Conservation (phyloP, 2,797 vertebrate genomes). For the Pogoniulus pusillus region DNA sequence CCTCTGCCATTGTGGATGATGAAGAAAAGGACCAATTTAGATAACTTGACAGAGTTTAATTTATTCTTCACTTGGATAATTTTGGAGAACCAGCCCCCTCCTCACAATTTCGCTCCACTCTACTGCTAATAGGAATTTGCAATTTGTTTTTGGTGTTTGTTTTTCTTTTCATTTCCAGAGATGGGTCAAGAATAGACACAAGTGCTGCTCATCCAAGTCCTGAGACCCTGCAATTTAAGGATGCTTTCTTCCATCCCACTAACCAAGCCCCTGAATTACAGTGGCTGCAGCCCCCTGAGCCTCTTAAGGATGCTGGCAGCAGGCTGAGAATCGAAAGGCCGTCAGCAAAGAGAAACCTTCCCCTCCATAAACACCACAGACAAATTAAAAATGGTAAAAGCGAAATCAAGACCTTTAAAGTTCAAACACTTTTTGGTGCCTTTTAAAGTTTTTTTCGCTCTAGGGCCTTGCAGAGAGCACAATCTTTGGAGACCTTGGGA, state of each 20-base stretch:
- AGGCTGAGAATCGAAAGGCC: not conserved
- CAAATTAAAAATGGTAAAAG: slow-evolving; percentile 74
- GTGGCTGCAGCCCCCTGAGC: fast-evolving
- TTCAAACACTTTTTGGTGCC: slow-evolving; percentile 74
- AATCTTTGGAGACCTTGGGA: slow-evolving; percentile 76
- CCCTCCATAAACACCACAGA: slow-evolving; percentile 63
- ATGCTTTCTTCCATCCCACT: not conserved
- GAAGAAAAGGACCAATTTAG: not conserved
- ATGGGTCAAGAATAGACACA: not conserved
- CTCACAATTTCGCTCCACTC: not conserved
- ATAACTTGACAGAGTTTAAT: not conserved
- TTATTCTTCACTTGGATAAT: not conserved
- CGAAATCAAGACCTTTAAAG: slow-evolving; percentile 77
- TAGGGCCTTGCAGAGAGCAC: slow-evolving; percentile 72
- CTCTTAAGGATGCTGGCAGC: not conserved
- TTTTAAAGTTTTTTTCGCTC: slow-evolving; percentile 73
- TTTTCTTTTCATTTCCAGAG: not conserved
- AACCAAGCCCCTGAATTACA: not conserved
- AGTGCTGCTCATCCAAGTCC: not conserved
- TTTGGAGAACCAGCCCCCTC: not conserved
- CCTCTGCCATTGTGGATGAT: not conserved
- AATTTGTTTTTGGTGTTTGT: too few relatives aligned
- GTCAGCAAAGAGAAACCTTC: slow-evolving; percentile 58
- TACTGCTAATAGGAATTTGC: not conserved
- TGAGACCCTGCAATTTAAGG: not conserved